Evolutionary conservation across 1,140 invertebrate species (phyloP), one percentile per base, ranked within the genome.

Genomic region (Scaptomyza graminum): DNA sequence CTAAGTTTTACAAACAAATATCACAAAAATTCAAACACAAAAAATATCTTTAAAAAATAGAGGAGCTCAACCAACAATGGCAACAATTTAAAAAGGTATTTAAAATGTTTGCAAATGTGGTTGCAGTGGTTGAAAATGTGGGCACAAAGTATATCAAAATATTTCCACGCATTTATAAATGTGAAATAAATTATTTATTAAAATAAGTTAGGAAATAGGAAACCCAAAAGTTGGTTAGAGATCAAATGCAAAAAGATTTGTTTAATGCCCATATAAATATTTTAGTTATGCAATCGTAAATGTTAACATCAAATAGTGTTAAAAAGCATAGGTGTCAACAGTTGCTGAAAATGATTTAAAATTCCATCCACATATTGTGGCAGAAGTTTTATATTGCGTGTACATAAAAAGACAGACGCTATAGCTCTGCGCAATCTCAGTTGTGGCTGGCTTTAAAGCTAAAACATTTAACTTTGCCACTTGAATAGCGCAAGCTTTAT

Each of bases 71-170:
- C 39, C 31, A 54, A 65, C 67, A 74, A 85, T 85, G 65, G 47
- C 72, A 71, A 87, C 87, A 87, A 85, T 87, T 74, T 81, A 81
- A 85, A 76, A 87, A 85, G 82, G 82, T 87, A 85, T 85, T 85
- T 85, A 78, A 85, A 85, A 85, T 87, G 77, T 85, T 85, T 85
- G 72, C 76, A 66, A 84, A 87, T 85, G 81, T 49, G 81, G 81
- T 87, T 68, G 74, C 66, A 77, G 81, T 74, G 81, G 81, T 85
- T 85, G 69, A 61, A 46, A 79, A 74, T 61, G 64, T 47, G 69
- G 64, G 49, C 46, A 47, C 69, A 85, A 84, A 87, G 81, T 84
- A 87, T 81, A 84, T 84, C 74, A 74, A 84, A 80, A 85, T 83
- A 76, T 66, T 74, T 76, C 62, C 22, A 81, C 59, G 57, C 66